Evolutionary conservation across 2,113 vertebrate genomes (phyloP), one percentile per base, ranked within the genome.

Genomic region (Corvus cornix): DNA sequence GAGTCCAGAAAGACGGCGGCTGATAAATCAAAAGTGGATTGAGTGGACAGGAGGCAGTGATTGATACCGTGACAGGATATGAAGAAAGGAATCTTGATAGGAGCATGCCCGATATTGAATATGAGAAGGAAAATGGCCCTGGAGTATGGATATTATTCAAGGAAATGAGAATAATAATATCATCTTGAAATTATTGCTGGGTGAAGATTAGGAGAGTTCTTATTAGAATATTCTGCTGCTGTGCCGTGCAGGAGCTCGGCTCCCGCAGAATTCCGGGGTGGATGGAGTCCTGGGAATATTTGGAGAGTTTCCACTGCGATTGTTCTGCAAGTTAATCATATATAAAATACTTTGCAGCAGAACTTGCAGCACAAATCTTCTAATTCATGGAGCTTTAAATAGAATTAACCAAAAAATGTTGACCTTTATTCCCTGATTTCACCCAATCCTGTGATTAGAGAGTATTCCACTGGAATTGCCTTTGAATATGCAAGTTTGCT

Each of bases 21-120:
- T 99, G 99, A 99, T 99, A 98, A 99, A 99, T 99, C 99, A 99
- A 99, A 98, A 98, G 97, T 96, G 98, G 98, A 99, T 99, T 99
- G 99, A 99, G 98, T 99, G 99, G 99, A 99, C 99, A 99, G 99
- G 98, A 98, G 98, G 98, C 98, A 98, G 98, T 99, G 99, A 99
- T 99, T 99, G 99, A 99, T 99, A 99, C 98, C 90, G 96, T 99
- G 98, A 99, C 99, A 99, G 98, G 98, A 99, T 99, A 99, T 99
- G 99, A 99, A 97, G 98, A 98, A 98, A 98, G 97, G 98, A 97
- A 97, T 98, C 97, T 98, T 97, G 97, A 98, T 98, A 97, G 98
- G 96, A 97, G 98, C 97, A 96, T 98, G 97, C 97, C 97, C 84
- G 97, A 98, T 98, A 98, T 97, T 98, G 98, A 98, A 99, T 99